Evolutionary conservation across 2,113 vertebrate genomes (phyloP).

Genomic region (Morone chrysops): DNA sequence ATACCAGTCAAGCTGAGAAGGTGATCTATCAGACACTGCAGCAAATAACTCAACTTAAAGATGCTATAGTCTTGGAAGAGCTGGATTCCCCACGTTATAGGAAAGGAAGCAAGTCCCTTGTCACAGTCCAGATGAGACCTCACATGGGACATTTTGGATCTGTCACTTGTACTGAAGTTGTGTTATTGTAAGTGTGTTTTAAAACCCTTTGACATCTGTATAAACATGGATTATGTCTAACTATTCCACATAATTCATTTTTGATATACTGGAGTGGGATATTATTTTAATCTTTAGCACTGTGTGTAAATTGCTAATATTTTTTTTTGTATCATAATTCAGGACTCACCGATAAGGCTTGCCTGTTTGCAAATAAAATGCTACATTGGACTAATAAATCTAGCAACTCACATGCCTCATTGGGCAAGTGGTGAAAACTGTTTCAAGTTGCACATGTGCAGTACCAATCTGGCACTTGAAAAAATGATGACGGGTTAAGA

Average conservation of each 20-base stretch:
- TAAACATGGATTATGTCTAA: neutral
- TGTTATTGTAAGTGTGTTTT: constrained; percentile 2
- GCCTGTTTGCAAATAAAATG: too few relatives aligned
- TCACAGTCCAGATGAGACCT: constrained; percentile 34
- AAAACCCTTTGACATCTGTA: constrained; percentile 9
- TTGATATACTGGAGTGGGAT: neutral
- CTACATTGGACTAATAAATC: too few relatives aligned
- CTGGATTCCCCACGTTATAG: constrained; percentile 50
- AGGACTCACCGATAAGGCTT: too few relatives aligned
- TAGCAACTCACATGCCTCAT: too few relatives aligned
- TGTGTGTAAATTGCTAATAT: neutral
- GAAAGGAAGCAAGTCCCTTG: constrained; percentile 33
- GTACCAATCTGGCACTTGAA: too few relatives aligned
- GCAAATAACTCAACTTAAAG: constrained; percentile 78
- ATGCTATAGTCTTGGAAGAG: constrained; percentile 59
- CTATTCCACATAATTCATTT: neutral
- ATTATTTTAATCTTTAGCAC: neutral
- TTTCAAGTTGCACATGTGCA: too few relatives aligned
- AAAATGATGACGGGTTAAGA: too few relatives aligned
- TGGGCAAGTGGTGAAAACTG: too few relatives aligned
- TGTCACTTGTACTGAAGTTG: constrained; percentile 24
- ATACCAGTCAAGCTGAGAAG: constrained; percentile 73
- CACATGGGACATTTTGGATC: constrained; percentile 49
- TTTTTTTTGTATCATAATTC: neutral
- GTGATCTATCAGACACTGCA: constrained; percentile 79